Percentiles rank a stretch among this genome's conserved stretches.
Evolutionary conservation across 2,113 vertebrate species (phyloP).

Genomic region (Mus spicilegus): DNA sequence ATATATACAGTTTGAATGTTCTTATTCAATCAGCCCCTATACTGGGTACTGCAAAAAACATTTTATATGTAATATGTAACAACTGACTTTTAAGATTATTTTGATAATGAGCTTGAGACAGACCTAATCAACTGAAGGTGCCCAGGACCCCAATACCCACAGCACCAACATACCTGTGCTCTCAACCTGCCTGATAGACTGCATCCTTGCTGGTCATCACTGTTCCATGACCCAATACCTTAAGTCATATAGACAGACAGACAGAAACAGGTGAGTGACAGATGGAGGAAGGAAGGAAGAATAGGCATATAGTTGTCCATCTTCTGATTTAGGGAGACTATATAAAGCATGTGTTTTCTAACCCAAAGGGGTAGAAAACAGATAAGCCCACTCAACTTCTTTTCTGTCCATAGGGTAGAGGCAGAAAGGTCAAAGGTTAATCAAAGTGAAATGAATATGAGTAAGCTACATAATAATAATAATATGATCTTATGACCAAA

Average conservation of each 20-base stretch:
- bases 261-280: background rate
- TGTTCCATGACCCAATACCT: background rate
- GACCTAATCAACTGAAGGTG: background rate
- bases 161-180: background rate
- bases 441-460: no score
- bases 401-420: background rate
- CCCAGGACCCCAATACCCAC: background rate
- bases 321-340: background rate
- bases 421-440: background rate
- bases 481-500: background rate
- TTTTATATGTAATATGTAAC: background rate
- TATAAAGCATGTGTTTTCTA: background rate
- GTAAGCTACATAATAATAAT: background rate
- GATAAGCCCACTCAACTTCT: background rate
- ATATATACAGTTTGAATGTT: background rate
- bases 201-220: background rate
- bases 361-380: background rate
- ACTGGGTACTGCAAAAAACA: background rate
- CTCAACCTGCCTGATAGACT: background rate
- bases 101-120: background rate
- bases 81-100: background rate
- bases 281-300: no score
- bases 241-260: background rate
- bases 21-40: background rate
- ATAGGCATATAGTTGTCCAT: background rate